A percentile compares a stretch with the other conserved stretches of the same genome.
Evolutionary conservation across 2,797 vertebrate species (phyloP).

Genomic region (Amniataba percoides): DNA sequence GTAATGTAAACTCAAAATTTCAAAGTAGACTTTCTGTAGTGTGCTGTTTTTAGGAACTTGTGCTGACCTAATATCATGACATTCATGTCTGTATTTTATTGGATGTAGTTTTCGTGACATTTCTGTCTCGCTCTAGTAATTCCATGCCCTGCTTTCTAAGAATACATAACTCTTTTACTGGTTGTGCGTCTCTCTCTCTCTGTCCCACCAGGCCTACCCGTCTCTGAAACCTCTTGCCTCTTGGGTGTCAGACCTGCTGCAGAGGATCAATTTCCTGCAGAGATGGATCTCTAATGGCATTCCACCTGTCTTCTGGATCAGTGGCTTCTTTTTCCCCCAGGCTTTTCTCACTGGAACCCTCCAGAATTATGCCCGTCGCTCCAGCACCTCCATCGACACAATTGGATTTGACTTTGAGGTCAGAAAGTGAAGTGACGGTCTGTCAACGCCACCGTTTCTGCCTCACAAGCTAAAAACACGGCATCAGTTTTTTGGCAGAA

Average conservation of each 20-base stretch:
- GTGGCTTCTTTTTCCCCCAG: constrained; percentile 94
- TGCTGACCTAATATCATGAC: neutral
- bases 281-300: constrained; percentile 88
- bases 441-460: neutral
- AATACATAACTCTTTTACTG: neutral
- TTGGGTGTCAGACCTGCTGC: constrained; percentile 91
- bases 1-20: neutral
- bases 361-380: constrained; percentile 91
- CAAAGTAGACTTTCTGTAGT: neutral
- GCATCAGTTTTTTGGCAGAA: neutral
- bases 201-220: constrained; percentile 86
- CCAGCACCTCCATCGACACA: constrained; percentile 88
- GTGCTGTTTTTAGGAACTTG: no score
- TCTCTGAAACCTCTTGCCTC: constrained; percentile 93
- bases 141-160: constrained; percentile 23
- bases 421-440: constrained; percentile 36
- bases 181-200: neutral
- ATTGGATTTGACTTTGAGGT: constrained; percentile 92
- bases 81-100: no score
- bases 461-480: neutral
- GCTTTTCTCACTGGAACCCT: constrained; percentile 94
- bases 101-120: neutral
- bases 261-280: constrained; percentile 88
- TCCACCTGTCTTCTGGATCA: constrained; percentile 94
- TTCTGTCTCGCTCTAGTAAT: constrained; percentile 12